Conservation (phyloP, 2,888 invertebrate genomes). For the Aleiodes leptofemur region DNA sequence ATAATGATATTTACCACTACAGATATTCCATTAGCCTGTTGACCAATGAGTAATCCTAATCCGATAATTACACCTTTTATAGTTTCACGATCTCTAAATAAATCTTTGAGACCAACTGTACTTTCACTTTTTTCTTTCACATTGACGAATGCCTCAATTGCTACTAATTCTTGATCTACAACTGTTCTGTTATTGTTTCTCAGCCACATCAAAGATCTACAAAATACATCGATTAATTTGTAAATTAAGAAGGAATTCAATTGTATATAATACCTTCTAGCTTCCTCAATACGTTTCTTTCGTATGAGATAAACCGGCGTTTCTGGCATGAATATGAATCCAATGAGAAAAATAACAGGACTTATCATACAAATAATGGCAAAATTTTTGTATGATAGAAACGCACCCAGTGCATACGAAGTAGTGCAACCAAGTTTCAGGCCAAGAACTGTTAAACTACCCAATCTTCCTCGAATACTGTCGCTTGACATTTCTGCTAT, state of each 20-base stretch:
- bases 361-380: constrained; percentile 75
- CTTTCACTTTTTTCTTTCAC: constrained; percentile 52
- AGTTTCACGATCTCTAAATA: constrained; percentile 63
- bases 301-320: constrained; percentile 76
- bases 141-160: constrained; percentile 62
- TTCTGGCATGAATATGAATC: constrained; percentile 77
- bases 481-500: constrained; percentile 9
- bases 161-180: constrained; percentile 64
- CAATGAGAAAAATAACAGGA: constrained; percentile 72
- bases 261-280: constrained; percentile 19
- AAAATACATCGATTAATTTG: background rate
- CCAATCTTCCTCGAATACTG: background rate
- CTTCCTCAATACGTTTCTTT: constrained; percentile 70
- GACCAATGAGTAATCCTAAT: too few species aligned
- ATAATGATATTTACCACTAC: too few species aligned
- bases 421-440: constrained; percentile 55
- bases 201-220: constrained; percentile 66
- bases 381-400: constrained; percentile 78
- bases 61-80: too few species aligned
- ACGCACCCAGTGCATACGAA: constrained; percentile 74
- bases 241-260: too few species aligned
- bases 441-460: background rate
- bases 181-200: constrained; percentile 62
- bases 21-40: too few species aligned
- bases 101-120: constrained; percentile 64